These are phyloP conservation scores for Drosophila ficusphila DNA, from an alignment of 1,140 invertebrate species.

Conservation along the genomic window DNA sequence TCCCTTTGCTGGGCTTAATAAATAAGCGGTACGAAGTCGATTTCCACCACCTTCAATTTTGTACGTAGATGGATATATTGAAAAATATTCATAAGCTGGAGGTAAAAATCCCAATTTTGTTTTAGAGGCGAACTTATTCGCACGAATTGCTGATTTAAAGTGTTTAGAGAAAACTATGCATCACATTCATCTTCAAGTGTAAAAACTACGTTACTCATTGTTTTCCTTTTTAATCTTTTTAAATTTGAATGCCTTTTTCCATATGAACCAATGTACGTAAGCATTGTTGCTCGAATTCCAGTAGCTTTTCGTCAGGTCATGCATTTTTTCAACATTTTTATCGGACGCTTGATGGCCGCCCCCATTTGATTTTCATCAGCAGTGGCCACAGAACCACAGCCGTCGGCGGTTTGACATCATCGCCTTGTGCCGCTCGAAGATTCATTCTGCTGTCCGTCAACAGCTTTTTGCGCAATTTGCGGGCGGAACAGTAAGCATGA, in stretches of 20 bases:
- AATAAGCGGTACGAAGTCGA: background rate
- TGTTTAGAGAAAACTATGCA: too few species aligned
- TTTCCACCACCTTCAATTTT: too few species aligned
- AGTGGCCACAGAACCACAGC: slow-evolving; percentile 1
- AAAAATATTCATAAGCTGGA: background rate
- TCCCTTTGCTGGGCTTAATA: background rate
- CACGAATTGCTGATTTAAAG: too few species aligned
- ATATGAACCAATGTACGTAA: background rate
- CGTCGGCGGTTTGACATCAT: slow-evolving; percentile 34
- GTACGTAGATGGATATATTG: too few species aligned
- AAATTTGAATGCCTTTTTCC: background rate
- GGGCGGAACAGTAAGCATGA: slow-evolving; percentile 65
- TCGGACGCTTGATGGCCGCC: background rate
- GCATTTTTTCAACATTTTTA: slow-evolving; percentile 9
- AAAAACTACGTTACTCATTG: background rate
- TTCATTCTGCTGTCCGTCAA: slow-evolving; percentile 41
- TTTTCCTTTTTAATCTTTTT: background rate
- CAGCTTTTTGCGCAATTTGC: slow-evolving; percentile 59
- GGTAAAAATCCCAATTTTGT: too few species aligned
- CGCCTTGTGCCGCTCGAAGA: slow-evolving; percentile 23
- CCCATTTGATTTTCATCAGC: slow-evolving; percentile 35
- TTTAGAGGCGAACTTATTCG: too few species aligned
- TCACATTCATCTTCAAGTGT: too few species aligned
- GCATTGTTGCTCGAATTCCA: background rate
- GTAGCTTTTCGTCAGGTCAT: background rate